phyloP scores from a whole-genome alignment of 2,797 vertebrate species.

The Eptatretus atami region DNA sequence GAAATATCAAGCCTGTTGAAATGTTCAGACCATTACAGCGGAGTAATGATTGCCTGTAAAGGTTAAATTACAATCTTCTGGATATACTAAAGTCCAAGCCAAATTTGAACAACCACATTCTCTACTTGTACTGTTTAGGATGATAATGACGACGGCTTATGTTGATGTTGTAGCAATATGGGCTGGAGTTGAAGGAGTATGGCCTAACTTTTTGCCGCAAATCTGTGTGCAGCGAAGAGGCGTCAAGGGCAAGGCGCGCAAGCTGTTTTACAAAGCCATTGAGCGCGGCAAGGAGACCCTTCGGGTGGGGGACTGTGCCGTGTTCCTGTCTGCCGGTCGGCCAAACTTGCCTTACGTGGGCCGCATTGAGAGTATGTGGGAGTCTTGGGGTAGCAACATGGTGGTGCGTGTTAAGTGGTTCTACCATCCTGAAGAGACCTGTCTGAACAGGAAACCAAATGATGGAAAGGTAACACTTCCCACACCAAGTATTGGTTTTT shows the following conservation, averaged over 20 bases:
- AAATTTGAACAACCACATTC: too few species aligned
- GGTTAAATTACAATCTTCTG: too few species aligned
- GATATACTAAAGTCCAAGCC: too few species aligned
- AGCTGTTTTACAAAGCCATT: slow-evolving; percentile 94
- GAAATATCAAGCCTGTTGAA: too few species aligned
- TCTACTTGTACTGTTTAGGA: too few species aligned
- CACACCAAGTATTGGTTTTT: neutral
- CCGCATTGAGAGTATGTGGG: slow-evolving; percentile 98
- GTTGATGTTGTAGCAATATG: too few species aligned
- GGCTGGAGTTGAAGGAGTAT: too few species aligned
- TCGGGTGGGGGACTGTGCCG: slow-evolving; percentile 75
- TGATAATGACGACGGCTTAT: too few species aligned
- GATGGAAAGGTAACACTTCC: slow-evolving; percentile 44
- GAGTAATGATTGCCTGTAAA: too few species aligned
- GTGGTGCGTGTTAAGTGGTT: slow-evolving; percentile 97
- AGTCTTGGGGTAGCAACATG: slow-evolving; percentile 98
- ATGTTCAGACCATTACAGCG: too few species aligned
- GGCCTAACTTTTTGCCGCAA: too few species aligned
- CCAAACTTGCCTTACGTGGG: slow-evolving; percentile 95
- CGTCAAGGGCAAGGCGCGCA: slow-evolving; percentile 95
- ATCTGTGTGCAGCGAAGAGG: slow-evolving; percentile 37
- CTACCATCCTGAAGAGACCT: slow-evolving; percentile 92
- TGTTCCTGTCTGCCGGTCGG: slow-evolving; percentile 72
- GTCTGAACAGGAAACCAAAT: slow-evolving; percentile 68
- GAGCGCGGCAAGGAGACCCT: slow-evolving; percentile 86